phyloP scores from a whole-genome alignment of 2,113 vertebrate species.

The Cettia cetti region DNA sequence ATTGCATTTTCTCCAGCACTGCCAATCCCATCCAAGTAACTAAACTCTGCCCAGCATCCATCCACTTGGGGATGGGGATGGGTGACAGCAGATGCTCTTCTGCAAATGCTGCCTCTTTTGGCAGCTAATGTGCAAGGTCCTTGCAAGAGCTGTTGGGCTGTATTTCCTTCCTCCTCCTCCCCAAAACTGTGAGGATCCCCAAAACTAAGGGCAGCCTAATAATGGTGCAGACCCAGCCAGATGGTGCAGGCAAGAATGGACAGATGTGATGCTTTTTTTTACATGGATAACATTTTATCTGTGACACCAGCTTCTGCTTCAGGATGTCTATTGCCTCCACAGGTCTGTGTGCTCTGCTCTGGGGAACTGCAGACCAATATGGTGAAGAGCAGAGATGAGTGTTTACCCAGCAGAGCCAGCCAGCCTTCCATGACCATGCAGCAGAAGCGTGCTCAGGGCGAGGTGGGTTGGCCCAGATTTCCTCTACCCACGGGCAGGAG shows the following conservation, averaged over 20 bases:
- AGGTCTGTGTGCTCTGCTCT: not conserved
- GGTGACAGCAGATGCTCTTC: not conserved
- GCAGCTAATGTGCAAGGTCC: not conserved
- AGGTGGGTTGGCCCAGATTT: not conserved
- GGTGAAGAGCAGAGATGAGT: not conserved
- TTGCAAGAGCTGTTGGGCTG: not conserved
- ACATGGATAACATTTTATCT: not conserved
- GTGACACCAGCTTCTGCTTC: not conserved
- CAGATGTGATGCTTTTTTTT: not conserved
- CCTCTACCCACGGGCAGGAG: not conserved
- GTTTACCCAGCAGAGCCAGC: not conserved
- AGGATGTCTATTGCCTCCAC: not conserved
- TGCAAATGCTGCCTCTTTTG: not conserved
- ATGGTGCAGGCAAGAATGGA: fast-evolving
- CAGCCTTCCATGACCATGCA: not conserved
- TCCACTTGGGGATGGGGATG: not conserved
- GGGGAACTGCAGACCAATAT: not conserved
- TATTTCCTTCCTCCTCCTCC: not conserved
- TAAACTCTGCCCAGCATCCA: not conserved
- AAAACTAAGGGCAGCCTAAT: not conserved
- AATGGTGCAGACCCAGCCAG: not conserved
- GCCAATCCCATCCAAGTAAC: not conserved
- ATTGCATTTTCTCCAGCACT: not conserved
- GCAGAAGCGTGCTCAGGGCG: not conserved
- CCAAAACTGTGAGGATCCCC: not conserved